A percentile compares a stretch with the other conserved stretches of the same genome.
Conservation (phyloP, 1,140 invertebrate species). For the Lordiphosa clarofinis region DNA sequence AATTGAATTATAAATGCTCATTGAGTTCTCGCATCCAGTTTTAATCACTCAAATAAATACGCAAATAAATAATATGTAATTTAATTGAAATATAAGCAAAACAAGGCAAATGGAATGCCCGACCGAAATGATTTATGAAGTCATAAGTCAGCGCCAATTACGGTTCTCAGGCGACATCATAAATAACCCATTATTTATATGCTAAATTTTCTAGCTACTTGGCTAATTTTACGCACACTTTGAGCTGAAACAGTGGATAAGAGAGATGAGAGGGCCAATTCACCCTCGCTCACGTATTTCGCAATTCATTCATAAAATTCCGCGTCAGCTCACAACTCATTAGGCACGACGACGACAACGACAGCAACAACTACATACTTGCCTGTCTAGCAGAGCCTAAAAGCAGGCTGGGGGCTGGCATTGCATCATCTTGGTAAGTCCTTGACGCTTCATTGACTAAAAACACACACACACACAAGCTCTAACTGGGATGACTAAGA, state of each 20-base stretch:
- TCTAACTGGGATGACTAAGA: slow-evolving; percentile 64
- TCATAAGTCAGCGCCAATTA: slow-evolving; percentile 17
- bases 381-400: slow-evolving; percentile 18
- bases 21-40: slow-evolving; percentile 9
- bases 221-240: slow-evolving; percentile 70
- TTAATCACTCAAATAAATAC: slow-evolving; percentile 17
- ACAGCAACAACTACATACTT: slow-evolving; percentile 20
- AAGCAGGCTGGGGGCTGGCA: slow-evolving; percentile 31
- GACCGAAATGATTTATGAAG: slow-evolving; percentile 27
- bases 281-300: slow-evolving; percentile 14
- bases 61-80: slow-evolving; percentile 64
- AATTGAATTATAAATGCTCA: slow-evolving; percentile 8
- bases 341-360: slow-evolving; percentile 48
- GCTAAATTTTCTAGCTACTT: slow-evolving; percentile 56
- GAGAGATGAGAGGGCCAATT: slow-evolving; percentile 7
- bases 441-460: slow-evolving; percentile 77
- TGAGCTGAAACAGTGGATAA: slow-evolving; percentile 61
- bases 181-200: slow-evolving; percentile 73
- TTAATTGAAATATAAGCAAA: slow-evolving; percentile 43
- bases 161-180: slow-evolving; percentile 26
- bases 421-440: slow-evolving; percentile 69
- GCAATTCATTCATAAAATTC: slow-evolving; percentile 74
- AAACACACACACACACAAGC: slow-evolving; percentile 34
- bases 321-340: slow-evolving; percentile 75
- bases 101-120: slow-evolving; percentile 10